Evolutionary conservation across 2,888 invertebrate genomes (phyloP).

Genomic region (Saturnia japonica): DNA sequence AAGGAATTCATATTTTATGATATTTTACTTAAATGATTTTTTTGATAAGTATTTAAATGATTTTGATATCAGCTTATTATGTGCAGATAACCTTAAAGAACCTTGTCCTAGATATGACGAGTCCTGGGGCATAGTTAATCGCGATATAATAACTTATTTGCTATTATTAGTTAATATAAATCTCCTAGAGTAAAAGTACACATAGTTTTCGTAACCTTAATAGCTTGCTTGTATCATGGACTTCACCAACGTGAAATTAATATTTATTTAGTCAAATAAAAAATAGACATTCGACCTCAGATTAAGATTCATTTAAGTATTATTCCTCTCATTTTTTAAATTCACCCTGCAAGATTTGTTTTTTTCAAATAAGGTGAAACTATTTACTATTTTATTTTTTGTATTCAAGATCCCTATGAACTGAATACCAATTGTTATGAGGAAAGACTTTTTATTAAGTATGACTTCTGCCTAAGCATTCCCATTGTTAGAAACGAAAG

Average conservation of each 20-base stretch:
- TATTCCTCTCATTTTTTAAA: background rate
- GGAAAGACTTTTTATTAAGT: no score
- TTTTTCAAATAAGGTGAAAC: background rate
- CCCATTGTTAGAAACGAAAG: no score
- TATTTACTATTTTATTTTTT: background rate
- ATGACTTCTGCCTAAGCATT: no score
- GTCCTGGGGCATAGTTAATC: background rate
- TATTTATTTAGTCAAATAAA: background rate
- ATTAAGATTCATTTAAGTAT: no score
- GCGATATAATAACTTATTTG: background rate
- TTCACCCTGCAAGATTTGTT: background rate
- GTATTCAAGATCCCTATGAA: background rate
- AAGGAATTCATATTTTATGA: no score
- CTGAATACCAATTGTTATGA: no score
- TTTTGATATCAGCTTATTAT: background rate
- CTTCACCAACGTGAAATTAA: background rate
- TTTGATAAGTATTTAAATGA: no score
- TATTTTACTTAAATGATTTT: no score
- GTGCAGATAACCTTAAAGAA: background rate
- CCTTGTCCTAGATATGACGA: background rate
- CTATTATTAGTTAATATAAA: background rate
- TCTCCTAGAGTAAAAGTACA: background rate
- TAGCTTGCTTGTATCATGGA: background rate
- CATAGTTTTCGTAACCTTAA: background rate
- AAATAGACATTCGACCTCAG: background rate